phyloP scores from a whole-genome alignment of 2,113 vertebrate genomes.

The cattle (Bos taurus) region DNA sequence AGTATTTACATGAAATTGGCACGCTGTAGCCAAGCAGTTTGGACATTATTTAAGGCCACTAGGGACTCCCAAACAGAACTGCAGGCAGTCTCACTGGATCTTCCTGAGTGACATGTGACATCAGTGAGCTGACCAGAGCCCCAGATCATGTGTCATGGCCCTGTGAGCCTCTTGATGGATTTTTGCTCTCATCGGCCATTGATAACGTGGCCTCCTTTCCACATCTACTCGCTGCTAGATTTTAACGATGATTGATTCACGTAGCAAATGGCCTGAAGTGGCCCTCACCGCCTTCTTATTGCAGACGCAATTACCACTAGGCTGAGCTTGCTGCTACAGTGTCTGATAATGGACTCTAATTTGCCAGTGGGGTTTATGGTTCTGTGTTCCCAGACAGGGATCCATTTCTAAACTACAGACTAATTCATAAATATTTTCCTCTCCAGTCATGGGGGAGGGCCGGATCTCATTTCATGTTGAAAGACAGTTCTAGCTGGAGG shows the following conservation, averaged over 20 bases:
- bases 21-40: neutral
- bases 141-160: neutral
- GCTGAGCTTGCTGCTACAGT: neutral
- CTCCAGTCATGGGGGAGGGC: neutral
- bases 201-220: conserved; percentile 17
- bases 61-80: neutral
- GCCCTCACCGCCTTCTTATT: conserved; percentile 3
- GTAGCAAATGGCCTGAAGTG: conserved; percentile 36
- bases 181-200: neutral
- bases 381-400: conserved; percentile 45
- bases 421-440: conserved; percentile 66
- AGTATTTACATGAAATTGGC: neutral
- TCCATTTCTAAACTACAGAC: conserved; percentile 45
- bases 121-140: neutral
- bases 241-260: conserved; percentile 49
- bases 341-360: conserved; percentile 45
- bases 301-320: conserved; percentile 44
- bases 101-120: neutral
- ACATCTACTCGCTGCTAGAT: neutral
- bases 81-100: neutral
- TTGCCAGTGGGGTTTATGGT: conserved; percentile 30
- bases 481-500: conserved; percentile 12
- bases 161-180: neutral
- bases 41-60: neutral
- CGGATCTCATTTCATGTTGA: neutral